Conservation (phyloP, 2,888 invertebrate species). For the Rhodophaea formosa region DNA sequence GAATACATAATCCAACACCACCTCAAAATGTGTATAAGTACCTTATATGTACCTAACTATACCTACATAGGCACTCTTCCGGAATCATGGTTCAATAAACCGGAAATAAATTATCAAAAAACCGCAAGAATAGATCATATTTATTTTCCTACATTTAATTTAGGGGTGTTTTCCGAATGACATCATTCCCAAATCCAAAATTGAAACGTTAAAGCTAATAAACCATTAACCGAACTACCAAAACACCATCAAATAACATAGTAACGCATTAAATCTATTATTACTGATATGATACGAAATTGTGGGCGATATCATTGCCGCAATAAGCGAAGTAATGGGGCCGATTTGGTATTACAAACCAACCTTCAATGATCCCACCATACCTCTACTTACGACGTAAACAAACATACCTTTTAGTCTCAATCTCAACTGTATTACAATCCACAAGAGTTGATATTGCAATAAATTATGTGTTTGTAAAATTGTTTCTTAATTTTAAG, state of each 20-base stretch:
- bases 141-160: neutral
- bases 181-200: conserved; percentile 5
- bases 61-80: no score
- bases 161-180: neutral
- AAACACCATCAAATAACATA: conserved; percentile 33
- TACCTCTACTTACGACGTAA: conserved; percentile 33
- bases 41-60: no score
- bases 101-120: neutral
- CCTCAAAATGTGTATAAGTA: no score
- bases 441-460: conserved; percentile 7
- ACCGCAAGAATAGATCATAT: neutral
- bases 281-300: conserved; percentile 59
- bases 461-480: conserved; percentile 3
- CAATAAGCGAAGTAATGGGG: conserved; percentile 63
- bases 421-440: conserved; percentile 16
- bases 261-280: conserved; percentile 51
- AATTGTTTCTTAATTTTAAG: conserved; percentile 28
- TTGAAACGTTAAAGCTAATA: conserved; percentile 17
- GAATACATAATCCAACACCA: no score
- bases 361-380: conserved; percentile 35
- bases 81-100: no score
- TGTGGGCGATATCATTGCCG: conserved; percentile 65
- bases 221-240: conserved; percentile 11
- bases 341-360: conserved; percentile 52
- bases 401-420: conserved; percentile 28